Evolutionary conservation across 1,140 invertebrate species (phyloP).

Genomic region (Penaeus indicus): DNA sequence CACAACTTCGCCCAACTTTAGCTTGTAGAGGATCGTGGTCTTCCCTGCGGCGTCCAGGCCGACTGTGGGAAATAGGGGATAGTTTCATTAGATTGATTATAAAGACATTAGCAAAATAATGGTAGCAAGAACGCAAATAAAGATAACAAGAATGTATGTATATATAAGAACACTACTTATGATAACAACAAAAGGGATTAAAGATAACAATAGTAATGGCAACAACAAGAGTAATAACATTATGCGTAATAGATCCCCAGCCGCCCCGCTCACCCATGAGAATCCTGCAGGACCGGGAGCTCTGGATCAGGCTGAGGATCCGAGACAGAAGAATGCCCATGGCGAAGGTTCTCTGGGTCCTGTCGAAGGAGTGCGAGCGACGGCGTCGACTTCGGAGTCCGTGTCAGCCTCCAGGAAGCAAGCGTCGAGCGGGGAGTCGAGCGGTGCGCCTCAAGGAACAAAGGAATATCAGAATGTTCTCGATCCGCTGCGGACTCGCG

Average conservation of each 20-base stretch:
- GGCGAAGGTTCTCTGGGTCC: too few relatives aligned
- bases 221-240: too few relatives aligned
- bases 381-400: too few relatives aligned
- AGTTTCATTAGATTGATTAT: too few relatives aligned
- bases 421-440: too few relatives aligned
- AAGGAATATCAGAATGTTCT: too few relatives aligned
- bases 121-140: neutral
- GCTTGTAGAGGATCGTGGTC: slow-evolving; percentile 77
- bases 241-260: too few relatives aligned
- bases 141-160: neutral
- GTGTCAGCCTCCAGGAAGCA: too few relatives aligned
- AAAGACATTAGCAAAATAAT: neutral
- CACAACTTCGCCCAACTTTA: slow-evolving; percentile 77
- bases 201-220: neutral
- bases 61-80: slow-evolving; percentile 65
- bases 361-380: too few relatives aligned
- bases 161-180: too few relatives aligned
- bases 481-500: too few relatives aligned
- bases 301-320: slow-evolving; percentile 32
- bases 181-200: neutral
- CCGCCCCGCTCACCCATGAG: slow-evolving; percentile 32
- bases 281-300: slow-evolving; percentile 39
- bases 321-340: slow-evolving; percentile 36
- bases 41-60: slow-evolving; percentile 77
- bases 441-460: too few relatives aligned